Base-by-base conservation (phyloP, 1,140 invertebrate species). In the Chymomyza costata region DNA sequence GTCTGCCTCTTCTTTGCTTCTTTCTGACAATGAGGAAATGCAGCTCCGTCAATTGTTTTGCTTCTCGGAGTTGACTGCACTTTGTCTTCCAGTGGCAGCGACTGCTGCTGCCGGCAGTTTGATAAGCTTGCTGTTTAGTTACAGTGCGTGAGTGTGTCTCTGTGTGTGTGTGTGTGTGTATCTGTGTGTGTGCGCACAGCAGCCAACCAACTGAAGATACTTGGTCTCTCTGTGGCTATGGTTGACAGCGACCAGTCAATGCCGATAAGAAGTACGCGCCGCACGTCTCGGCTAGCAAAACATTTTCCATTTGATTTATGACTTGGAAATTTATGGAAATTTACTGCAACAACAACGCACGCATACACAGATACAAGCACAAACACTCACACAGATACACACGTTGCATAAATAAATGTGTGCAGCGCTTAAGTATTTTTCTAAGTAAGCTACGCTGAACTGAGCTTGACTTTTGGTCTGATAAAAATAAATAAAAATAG, bases 301-400 rank as follows among this genome's bases (percentile, higher is more conserved):
- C 71, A 76, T 71, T 78, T 71, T 55, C 63, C 63, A 78, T 76
- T 71, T 76, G 71, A 76, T 76, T 80, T 76, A 76, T 80, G 49
- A 66, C 71, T 80, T 76, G 71, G 55, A 76, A 76, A 76, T 76
- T 76, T 76, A 76, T 76, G 71, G 71, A 76, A 76, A 80, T 76
- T 76, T 76, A 76, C 71, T 66, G 69, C 64, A 31, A n/a, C n/a
- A n/a, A n/a, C n/a, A n/a, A n/a, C n/a, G n/a, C n/a, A n/a, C n/a
- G n/a, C n/a, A n/a, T n/a, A n/a, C n/a, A n/a, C n/a, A n/a, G n/a
- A n/a, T n/a, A n/a, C n/a, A n/a, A n/a, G n/a, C n/a, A n/a, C n/a
- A n/a, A n/a, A n/a, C n/a, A n/a, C n/a, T n/a, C n/a, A n/a, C n/a
- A n/a, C n/a, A n/a, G n/a, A n/a, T n/a, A n/a, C n/a, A n/a, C n/a